A percentile compares a stretch with the other conserved stretches of the same genome.
Evolutionary conservation across 2,797 vertebrate species (phyloP).

Genomic region (Hydrocynus forskahlii): DNA sequence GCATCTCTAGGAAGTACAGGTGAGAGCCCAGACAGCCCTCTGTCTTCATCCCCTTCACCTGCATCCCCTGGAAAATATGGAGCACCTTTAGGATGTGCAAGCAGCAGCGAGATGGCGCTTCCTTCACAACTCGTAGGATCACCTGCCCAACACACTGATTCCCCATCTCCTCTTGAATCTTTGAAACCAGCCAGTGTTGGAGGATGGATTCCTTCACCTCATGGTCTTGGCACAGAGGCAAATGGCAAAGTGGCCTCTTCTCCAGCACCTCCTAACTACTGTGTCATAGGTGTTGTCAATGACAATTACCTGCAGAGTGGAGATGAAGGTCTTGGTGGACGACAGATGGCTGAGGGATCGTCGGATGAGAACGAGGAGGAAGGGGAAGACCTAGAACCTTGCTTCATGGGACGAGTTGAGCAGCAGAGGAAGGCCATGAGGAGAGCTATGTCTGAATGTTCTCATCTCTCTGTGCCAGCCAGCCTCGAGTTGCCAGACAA

Average conservation of each 20-base stretch:
- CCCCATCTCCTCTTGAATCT: constrained; percentile 44
- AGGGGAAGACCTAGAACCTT: constrained; percentile 69
- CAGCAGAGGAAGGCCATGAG: constrained; percentile 90
- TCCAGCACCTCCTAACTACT: constrained; percentile 73
- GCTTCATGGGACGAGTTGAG: constrained; percentile 77
- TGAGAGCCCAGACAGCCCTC: constrained; percentile 76
- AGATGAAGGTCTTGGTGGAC: constrained; percentile 46
- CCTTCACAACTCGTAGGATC: constrained; percentile 61
- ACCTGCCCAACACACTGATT: constrained; percentile 60
- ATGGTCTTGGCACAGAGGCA: constrained; percentile 50
- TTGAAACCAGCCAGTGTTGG: constrained; percentile 68
- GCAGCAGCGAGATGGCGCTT: constrained; percentile 67
- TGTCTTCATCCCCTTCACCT: constrained; percentile 75
- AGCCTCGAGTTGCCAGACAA: constrained; percentile 87
- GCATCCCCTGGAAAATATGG: constrained; percentile 70
- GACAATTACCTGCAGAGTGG: constrained; percentile 64
- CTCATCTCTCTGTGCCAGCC: constrained; percentile 88
- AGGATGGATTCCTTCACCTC: constrained; percentile 76
- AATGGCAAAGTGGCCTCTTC: constrained; percentile 66
- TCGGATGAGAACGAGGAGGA: constrained; percentile 78
- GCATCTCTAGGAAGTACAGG: constrained; percentile 74
- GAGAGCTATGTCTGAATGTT: constrained; percentile 94
- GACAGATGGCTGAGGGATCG: constrained; percentile 60
- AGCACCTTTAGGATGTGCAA: constrained; percentile 61
- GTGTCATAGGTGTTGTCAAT: constrained; percentile 67